Evolutionary conservation across 2,113 vertebrate species (phyloP).

Genomic region (Aspiorhynchus laticeps): DNA sequence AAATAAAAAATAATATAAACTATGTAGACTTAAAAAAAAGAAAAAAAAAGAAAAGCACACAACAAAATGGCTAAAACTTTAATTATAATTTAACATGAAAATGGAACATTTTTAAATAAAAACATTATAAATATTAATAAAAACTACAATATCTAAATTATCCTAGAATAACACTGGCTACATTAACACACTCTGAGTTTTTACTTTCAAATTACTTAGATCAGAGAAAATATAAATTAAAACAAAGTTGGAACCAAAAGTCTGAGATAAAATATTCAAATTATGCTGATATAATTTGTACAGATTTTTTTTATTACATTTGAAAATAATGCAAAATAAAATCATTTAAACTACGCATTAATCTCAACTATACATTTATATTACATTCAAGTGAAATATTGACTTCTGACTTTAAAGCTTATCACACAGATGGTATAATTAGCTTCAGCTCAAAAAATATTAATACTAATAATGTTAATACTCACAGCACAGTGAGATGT

Average conservation of each 20-base stretch:
- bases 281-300: not conserved
- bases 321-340: not conserved
- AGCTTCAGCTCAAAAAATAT: not conserved
- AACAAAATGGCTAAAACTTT: too few relatives aligned
- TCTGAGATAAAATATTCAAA: not conserved
- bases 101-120: too few relatives aligned
- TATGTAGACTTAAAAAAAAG: too few relatives aligned
- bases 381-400: not conserved
- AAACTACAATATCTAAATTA: too few relatives aligned
- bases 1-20: too few relatives aligned
- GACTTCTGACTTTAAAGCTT: not conserved
- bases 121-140: too few relatives aligned
- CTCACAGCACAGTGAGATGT: slow-evolving; percentile 81
- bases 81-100: too few relatives aligned
- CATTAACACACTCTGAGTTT: not conserved
- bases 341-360: not conserved
- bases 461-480: slow-evolving; percentile 39
- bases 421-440: not conserved
- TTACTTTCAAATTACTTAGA: not conserved
- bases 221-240: not conserved
- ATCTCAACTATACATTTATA: not conserved
- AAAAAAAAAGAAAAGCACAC: too few relatives aligned
- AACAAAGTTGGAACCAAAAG: not conserved
- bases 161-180: too few relatives aligned
- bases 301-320: not conserved